These are phyloP conservation scores for Artemia sp. DNA, from an alignment of 2,888 invertebrate species.

Conservation along the genomic window DNA sequence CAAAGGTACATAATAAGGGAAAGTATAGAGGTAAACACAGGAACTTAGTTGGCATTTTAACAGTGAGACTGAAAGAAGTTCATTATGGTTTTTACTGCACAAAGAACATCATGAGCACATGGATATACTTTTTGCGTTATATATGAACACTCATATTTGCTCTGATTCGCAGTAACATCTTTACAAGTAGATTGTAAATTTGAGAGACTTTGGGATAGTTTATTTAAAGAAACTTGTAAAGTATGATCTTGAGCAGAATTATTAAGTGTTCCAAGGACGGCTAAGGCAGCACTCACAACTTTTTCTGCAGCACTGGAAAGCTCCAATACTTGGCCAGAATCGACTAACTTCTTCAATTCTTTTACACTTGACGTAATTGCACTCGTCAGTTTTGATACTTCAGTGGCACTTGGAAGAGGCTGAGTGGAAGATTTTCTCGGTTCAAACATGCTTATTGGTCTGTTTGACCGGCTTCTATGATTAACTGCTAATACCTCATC, in stretches of 20 bases:
- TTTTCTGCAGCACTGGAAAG: neutral
- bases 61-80: too few relatives aligned
- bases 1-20: too few relatives aligned
- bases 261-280: neutral
- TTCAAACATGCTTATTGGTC: slow-evolving; percentile 22
- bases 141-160: too few relatives aligned
- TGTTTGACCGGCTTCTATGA: neutral
- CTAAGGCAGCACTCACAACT: neutral
- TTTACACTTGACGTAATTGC: slow-evolving; percentile 1
- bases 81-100: neutral
- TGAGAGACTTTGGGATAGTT: neutral
- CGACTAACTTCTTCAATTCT: neutral
- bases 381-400: neutral
- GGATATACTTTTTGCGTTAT: neutral
- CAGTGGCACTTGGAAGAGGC: neutral
- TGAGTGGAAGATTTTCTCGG: slow-evolving; percentile 16
- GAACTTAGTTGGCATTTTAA: too few relatives aligned
- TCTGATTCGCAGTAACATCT: neutral
- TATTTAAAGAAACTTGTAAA: neutral
- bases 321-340: neutral
- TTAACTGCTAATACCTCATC: neutral
- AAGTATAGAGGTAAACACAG: too few relatives aligned
- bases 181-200: neutral
- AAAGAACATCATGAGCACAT: neutral
- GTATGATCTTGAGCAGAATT: slow-evolving; percentile 9